These are phyloP conservation scores for Brienomyrus longianalis DNA, from an alignment of 2,113 vertebrate genomes.

Conservation along the genomic window DNA sequence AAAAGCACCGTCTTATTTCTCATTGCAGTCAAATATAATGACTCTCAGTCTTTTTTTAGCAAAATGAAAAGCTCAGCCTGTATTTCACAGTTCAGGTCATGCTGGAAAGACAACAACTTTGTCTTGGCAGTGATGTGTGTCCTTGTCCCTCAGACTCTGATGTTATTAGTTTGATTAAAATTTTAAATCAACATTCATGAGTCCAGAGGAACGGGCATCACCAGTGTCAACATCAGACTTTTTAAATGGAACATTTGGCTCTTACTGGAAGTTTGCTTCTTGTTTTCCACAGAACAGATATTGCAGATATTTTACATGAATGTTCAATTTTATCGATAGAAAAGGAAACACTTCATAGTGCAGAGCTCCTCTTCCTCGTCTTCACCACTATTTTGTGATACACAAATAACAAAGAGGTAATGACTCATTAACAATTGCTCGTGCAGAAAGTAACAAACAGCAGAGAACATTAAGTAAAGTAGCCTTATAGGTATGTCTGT, in stretches of 20 bases:
- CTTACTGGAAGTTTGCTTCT: neutral
- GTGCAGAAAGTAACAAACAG: neutral
- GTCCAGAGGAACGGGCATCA: neutral
- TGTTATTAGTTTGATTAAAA: conserved; percentile 5
- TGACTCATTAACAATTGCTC: neutral
- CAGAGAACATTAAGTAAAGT: neutral
- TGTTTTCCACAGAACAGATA: neutral
- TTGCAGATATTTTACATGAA: neutral
- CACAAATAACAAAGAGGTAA: neutral
- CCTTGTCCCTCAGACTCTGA: neutral
- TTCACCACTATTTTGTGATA: neutral
- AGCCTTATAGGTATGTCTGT: neutral
- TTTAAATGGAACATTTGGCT: neutral
- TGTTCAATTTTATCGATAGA: neutral
- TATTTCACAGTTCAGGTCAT: neutral
- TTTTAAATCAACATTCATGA: neutral
- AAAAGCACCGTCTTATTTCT: neutral
- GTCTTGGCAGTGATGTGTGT: neutral
- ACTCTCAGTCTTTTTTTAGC: neutral
- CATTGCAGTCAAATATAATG: neutral
- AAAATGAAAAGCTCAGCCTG: neutral
- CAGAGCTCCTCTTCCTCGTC: neutral
- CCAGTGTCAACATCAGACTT: neutral
- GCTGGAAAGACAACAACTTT: neutral
- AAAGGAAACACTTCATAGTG: neutral